Conservation (phyloP, 2,113 vertebrate genomes). For the Pan troglodytes region NHGRI_mPanTro3-v2.1_pri NC_072415.2:86318501-86319000, state of each 20-base stretch:
- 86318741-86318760: slow-evolving; percentile 83
- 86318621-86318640: slow-evolving; percentile 71
- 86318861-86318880: slow-evolving; percentile 65
- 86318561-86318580: neutral
- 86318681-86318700: slow-evolving; percentile 73
- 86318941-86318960: neutral
- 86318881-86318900: rapidly evolving
- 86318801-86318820: slow-evolving; percentile 82
- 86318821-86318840: slow-evolving; percentile 81
- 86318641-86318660: slow-evolving; percentile 80
- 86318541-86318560: neutral
- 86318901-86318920: neutral
- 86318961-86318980: neutral
- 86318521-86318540: neutral
- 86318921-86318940: slow-evolving; percentile 13
- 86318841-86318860: slow-evolving; percentile 82
- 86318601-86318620: slow-evolving; percentile 63
- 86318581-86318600: slow-evolving; percentile 71
- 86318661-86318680: slow-evolving; percentile 83
- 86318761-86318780: slow-evolving; percentile 79
- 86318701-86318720: slow-evolving; percentile 79
- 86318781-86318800: slow-evolving; percentile 83
- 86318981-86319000: neutral
- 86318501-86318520: neutral
- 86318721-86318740: slow-evolving; percentile 83